Base-by-base conservation (phyloP, 1,140 invertebrate genomes). In the Aporrectodea caliginosa region DNA sequence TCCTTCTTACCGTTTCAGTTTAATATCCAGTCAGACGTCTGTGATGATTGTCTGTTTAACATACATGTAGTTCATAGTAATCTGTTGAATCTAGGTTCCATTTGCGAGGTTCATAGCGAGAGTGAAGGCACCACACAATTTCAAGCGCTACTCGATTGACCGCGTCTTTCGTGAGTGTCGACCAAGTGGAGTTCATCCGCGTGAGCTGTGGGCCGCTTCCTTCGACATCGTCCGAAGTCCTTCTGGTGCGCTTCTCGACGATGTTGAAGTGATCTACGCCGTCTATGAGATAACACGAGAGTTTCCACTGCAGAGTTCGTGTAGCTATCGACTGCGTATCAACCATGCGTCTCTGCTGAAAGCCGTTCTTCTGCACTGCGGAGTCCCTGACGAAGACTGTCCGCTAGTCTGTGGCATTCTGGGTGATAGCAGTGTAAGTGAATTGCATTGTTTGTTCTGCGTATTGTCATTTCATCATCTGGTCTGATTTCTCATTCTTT, bases 141-240 rank as follows among this genome's bases (percentile, higher is more conserved):
- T 97, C 78, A 93, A 95, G 83, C 90, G 96, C 83, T 98, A 94
- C 85, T 91, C 92, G 1, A 92, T 98, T n/a, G 94, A 94, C 83
- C 91, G 93, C 80, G 95, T 98, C 1, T 98, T 92, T 84, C 90
- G 94, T 80, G 94, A 96, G 87, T 92, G 92, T 83, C 93, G 93
- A 83, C 92, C 93, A 1, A 91, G 91, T 83, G 94, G 94, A 14
- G 93, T 94, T 83, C 94, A 97, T 90, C 96, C 96, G 0, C 91
- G 92, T 82, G 95, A 97, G 89, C 90, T 94, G 2, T 93, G 93
- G 79, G 95, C 97, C 88, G 96, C 94, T 88, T 93, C 94, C 1
- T 98, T 98, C 89, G 96, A 98, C 87, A 95, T 98, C 81, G 93
- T 98, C 16, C 93, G 92, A 29, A 91, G 93, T 1, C 27, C 80